Base-by-base conservation (phyloP, 2,113 vertebrate species). In the Pterocles burchelli region DNA sequence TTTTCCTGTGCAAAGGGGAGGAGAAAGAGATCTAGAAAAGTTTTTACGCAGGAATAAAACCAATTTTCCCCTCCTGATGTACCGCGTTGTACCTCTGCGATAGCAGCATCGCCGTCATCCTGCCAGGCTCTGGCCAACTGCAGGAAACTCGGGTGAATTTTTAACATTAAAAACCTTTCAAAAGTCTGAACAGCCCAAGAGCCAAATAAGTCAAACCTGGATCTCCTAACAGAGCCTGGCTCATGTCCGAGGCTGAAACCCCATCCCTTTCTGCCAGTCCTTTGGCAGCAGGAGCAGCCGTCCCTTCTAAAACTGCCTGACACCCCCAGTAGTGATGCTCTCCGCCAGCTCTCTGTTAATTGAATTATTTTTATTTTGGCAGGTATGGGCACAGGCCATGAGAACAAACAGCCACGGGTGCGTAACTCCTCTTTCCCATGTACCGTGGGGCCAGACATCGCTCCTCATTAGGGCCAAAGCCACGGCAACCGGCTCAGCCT, bases 371-470 rank as follows among this genome's bases (percentile, higher is more conserved):
- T 61, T 81, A 14, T 82, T 85, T 88, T 59, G 88, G 75, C 90
- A 97, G 97, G 96, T 36, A 4, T 55, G 4, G 84, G 83, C 63
- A 7, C 46, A 5, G 57, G 33, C 61, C 45, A 2, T 1, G 92
- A 55, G 86, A 48, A 36, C 46, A 71, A 82, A 26, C 33, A 85
- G 58, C 58, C 58, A 2, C 3, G 2, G 89, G 96, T 97, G 85
- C 6, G 96, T 95, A 77, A 59, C 22, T 51, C 28, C 63, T 62
- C 51, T 19, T 38, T 73, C 20, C 52, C 18, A 0, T 0, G 7
- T 5, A 4, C 7, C 31, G 0, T 0, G 11, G 63, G 63, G 48
- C 51, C 10, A 3, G 67, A 13, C 0, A 13, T 29, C 19, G 80
- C 28, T 71, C 52, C 63, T 43, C 26, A 1, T 1, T 1, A 11